Evolutionary conservation across 2,113 vertebrate species (phyloP).

Genomic region (Nannospalax galili): DNA sequence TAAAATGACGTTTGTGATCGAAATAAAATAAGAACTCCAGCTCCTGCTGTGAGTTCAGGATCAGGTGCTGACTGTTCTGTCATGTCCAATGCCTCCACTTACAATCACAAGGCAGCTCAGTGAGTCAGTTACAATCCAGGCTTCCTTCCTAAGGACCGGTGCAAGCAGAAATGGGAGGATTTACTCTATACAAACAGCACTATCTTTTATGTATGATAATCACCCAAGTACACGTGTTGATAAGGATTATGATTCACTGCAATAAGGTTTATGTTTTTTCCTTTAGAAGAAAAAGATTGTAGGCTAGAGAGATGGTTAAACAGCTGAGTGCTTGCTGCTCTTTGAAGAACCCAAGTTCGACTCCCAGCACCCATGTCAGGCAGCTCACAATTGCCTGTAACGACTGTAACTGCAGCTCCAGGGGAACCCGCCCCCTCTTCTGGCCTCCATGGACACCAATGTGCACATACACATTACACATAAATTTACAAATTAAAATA

Average conservation of each 20-base stretch:
- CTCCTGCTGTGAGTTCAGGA: not conserved
- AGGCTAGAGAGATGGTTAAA: not conserved
- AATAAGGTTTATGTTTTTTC: not conserved
- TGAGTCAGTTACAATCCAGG: not conserved
- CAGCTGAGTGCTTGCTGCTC: not conserved
- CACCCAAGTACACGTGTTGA: not conserved
- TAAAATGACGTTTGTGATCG: not conserved
- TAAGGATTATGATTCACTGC: not conserved
- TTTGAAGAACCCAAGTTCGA: not conserved
- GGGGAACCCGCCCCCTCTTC: not conserved
- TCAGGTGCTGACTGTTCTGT: fast-evolving
- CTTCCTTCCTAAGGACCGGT: not conserved
- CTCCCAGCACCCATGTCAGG: not conserved
- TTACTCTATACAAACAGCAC: not conserved
- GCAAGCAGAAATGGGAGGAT: not conserved
- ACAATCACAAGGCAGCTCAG: not conserved
- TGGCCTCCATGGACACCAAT: not conserved
- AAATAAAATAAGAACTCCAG: not conserved
- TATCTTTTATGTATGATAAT: not conserved
- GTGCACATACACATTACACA: not conserved
- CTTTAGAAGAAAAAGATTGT: not conserved
- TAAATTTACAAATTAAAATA: not conserved
- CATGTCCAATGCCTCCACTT: not conserved
- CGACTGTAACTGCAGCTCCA: not conserved
- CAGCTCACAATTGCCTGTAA: not conserved